These are phyloP conservation scores for Chrysaora quinquecirrha DNA, from an alignment of 30 jellyfish, hydroid and myxozoan genomes.

Conservation along the genomic window DNA sequence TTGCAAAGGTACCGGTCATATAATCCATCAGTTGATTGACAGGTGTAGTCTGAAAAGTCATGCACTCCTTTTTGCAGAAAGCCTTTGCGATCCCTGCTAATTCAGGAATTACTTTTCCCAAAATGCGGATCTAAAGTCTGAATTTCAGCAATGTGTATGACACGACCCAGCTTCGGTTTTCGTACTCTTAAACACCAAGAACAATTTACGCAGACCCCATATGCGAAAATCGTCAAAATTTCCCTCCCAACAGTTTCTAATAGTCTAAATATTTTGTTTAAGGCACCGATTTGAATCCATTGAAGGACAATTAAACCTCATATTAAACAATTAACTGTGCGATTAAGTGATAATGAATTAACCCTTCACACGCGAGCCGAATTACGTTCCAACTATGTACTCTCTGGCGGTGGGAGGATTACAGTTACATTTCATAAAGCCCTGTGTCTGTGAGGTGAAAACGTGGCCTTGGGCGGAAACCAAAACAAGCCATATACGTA, in stretches of 20 bases:
- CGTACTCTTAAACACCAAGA: neutral
- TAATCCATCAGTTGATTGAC: slow-evolving; percentile 79
- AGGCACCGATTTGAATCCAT: slow-evolving; percentile 19
- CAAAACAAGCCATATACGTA: neutral
- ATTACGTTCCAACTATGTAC: slow-evolving; percentile 36
- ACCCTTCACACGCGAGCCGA: slow-evolving; percentile 74
- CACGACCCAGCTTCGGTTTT: neutral
- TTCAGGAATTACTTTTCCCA: neutral
- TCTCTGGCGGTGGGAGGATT: slow-evolving; percentile 60
- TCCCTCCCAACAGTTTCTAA: slow-evolving; percentile 4
- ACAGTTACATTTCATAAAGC: slow-evolving; percentile 33
- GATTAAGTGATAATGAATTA: slow-evolving; percentile 75
- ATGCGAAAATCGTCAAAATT: neutral
- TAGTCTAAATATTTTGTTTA: slow-evolving; percentile 41
- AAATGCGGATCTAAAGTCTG: neutral
- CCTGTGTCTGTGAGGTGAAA: slow-evolving; percentile 43
- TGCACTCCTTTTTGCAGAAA: slow-evolving; percentile 10
- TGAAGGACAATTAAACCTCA: slow-evolving; percentile 1
- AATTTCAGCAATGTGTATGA: neutral
- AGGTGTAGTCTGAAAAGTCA: slow-evolving; percentile 64
- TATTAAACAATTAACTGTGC: slow-evolving; percentile 43
- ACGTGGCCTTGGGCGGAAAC: slow-evolving; percentile 45
- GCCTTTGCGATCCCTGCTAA: slow-evolving; percentile 10
- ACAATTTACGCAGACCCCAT: neutral
- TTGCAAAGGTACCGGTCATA: slow-evolving; percentile 67